Evolutionary conservation across 1,140 invertebrate species (phyloP).

Genomic region (Achatina immaculata): DNA sequence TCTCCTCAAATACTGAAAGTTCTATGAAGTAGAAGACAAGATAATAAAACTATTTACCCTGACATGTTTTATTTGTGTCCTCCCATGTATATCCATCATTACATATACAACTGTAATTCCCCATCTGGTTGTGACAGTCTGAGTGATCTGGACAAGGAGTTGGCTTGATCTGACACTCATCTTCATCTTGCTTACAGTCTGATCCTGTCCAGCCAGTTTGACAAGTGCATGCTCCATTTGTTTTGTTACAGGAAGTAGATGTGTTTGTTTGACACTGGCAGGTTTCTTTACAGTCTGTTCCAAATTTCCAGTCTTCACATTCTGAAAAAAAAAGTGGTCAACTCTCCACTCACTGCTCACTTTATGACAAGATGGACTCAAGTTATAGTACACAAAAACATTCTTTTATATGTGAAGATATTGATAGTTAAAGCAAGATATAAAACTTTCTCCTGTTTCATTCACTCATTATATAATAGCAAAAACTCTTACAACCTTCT

Average conservation of each 20-base stretch:
- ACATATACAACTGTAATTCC: slow-evolving; percentile 42
- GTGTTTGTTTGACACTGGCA: not conserved
- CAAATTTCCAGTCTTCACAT: not conserved
- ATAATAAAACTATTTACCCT: no score
- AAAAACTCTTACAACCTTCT: no score
- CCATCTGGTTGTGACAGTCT: slow-evolving; percentile 28
- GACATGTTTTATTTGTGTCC: not conserved
- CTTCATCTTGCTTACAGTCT: slow-evolving; percentile 40
- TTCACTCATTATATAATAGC: no score
- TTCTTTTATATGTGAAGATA: no score
- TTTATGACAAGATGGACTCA: no score
- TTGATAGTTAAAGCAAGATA: no score
- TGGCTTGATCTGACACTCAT: slow-evolving; percentile 40
- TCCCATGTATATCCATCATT: slow-evolving; percentile 29
- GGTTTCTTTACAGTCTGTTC: not conserved
- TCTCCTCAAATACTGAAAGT: no score
- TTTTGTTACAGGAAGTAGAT: slow-evolving; percentile 29
- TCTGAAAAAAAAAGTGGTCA: not conserved
- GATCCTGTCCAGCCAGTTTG: slow-evolving; percentile 42
- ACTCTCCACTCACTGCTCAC: no score
- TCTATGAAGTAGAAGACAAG: no score
- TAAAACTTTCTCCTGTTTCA: no score
- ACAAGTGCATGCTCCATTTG: slow-evolving; percentile 38
- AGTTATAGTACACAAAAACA: no score
- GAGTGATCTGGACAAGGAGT: not conserved